phyloP scores from a whole-genome alignment of 1,140 invertebrate species.

The Tyrophagus putrescentiae region DNA sequence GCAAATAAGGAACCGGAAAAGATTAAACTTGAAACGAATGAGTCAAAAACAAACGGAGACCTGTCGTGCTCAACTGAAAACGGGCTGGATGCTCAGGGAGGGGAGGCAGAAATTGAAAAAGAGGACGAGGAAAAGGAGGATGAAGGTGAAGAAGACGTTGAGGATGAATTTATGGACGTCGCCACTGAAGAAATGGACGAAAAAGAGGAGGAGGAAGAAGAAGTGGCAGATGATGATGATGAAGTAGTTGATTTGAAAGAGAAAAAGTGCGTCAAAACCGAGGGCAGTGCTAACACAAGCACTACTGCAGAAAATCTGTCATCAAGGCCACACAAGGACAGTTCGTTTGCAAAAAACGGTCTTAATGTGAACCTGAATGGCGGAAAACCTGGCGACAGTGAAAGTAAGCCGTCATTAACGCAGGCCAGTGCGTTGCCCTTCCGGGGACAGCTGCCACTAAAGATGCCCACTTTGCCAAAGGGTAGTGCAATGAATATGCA shows the following conservation, averaged over 20 bases:
- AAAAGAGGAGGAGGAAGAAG: slow-evolving; percentile 34
- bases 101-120: slow-evolving; percentile 38
- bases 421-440: background rate
- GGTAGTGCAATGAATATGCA: slow-evolving; percentile 40
- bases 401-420: background rate
- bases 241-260: slow-evolving; percentile 36
- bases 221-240: slow-evolving; percentile 38
- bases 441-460: background rate
- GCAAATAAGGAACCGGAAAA: too few relatives aligned
- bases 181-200: slow-evolving; percentile 30
- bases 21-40: too few relatives aligned
- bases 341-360: slow-evolving; percentile 26
- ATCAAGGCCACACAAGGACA: slow-evolving; percentile 36
- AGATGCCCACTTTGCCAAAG: slow-evolving; percentile 28
- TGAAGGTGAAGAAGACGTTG: slow-evolving; percentile 37
- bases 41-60: slow-evolving; percentile 45
- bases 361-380: slow-evolving; percentile 5
- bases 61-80: slow-evolving; percentile 37
- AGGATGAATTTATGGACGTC: slow-evolving; percentile 29
- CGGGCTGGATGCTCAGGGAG: slow-evolving; percentile 33
- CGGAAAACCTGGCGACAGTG: background rate
- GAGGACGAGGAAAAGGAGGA: slow-evolving; percentile 34
- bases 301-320: slow-evolving; percentile 63
- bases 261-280: too few relatives aligned
- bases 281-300: slow-evolving; percentile 28